Evolutionary conservation across 2,888 invertebrate genomes (phyloP).

Genomic region (Dorcus hopei): DNA sequence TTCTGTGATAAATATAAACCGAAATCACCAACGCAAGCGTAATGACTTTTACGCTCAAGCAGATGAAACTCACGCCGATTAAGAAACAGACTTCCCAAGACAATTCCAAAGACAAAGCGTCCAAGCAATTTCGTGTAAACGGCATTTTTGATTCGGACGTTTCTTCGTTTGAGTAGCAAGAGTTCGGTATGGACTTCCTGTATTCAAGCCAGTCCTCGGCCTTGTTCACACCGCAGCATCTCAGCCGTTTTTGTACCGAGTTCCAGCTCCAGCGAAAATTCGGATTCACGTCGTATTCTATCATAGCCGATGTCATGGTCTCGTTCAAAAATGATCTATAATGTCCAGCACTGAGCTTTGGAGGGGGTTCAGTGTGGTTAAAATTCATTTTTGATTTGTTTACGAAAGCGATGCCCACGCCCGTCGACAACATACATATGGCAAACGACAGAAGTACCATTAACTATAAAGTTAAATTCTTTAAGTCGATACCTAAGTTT

Average conservation of each 20-base stretch:
- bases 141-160: constrained; percentile 2
- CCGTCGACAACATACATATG: constrained; percentile 16
- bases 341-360: constrained; percentile 6
- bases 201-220: constrained; percentile 19
- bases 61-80: constrained; percentile 20
- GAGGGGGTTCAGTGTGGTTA: constrained; percentile 5
- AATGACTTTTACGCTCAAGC: constrained; percentile 19
- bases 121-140: constrained; percentile 21
- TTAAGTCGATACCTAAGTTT: background rate
- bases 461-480: constrained; percentile 12
- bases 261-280: constrained; percentile 21
- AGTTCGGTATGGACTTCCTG: constrained; percentile 14
- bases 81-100: constrained; percentile 24
- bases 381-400: constrained; percentile 18
- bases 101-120: constrained; percentile 22
- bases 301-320: constrained; percentile 16
- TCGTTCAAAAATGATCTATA: constrained; percentile 18
- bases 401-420: constrained; percentile 15
- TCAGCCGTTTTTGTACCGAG: constrained; percentile 20
- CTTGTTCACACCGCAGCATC: constrained; percentile 26
- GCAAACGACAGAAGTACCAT: constrained; percentile 19
- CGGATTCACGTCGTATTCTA: constrained; percentile 8
- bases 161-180: constrained; percentile 18
- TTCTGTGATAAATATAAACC: constrained; percentile 17
- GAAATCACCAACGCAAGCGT: constrained; percentile 13